Conservation (phyloP, 1,140 invertebrate genomes). For the Zaprionus kolodkinae region DNA sequence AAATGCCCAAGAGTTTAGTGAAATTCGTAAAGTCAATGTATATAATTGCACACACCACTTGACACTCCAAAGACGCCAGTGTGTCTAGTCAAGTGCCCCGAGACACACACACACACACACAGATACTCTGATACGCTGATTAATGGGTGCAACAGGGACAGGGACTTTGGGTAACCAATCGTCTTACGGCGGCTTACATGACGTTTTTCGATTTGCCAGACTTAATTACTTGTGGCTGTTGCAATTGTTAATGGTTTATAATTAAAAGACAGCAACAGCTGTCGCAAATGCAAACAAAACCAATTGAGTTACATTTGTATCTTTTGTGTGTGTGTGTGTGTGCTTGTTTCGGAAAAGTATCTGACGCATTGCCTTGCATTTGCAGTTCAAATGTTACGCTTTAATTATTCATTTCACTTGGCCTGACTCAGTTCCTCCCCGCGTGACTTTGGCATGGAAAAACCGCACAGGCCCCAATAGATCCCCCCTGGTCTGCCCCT, state of each 20-base stretch:
- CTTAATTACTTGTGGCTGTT: slow-evolving; percentile 37
- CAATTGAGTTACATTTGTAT: slow-evolving; percentile 17
- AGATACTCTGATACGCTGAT: slow-evolving; percentile 28
- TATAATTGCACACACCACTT: not conserved
- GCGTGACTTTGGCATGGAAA: not conserved
- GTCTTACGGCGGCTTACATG: slow-evolving; percentile 28
- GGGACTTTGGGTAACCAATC: not conserved
- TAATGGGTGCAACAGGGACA: slow-evolving; percentile 25
- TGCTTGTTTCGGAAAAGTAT: slow-evolving; percentile 28
- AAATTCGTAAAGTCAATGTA: not conserved
- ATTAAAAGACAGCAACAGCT: slow-evolving; percentile 44
- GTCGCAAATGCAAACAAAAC: slow-evolving; percentile 14
- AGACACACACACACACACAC: not conserved
- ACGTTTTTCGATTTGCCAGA: slow-evolving; percentile 38
- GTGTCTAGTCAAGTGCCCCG: slow-evolving; percentile 15
- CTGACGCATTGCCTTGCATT: slow-evolving; percentile 36
- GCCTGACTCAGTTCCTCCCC: slow-evolving; percentile 20
- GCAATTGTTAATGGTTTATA: slow-evolving; percentile 44
- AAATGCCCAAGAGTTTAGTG: not conserved
- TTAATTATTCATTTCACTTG: slow-evolving; percentile 45
- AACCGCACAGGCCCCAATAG: not conserved
- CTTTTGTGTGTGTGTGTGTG: slow-evolving; percentile 8
- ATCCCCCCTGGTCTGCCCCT: slow-evolving; percentile 17
- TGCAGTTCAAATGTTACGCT: slow-evolving; percentile 35
- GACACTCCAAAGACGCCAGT: not conserved